Base-by-base conservation (phyloP, 2,888 invertebrate genomes). In the Hoplodrina ambigua region DNA sequence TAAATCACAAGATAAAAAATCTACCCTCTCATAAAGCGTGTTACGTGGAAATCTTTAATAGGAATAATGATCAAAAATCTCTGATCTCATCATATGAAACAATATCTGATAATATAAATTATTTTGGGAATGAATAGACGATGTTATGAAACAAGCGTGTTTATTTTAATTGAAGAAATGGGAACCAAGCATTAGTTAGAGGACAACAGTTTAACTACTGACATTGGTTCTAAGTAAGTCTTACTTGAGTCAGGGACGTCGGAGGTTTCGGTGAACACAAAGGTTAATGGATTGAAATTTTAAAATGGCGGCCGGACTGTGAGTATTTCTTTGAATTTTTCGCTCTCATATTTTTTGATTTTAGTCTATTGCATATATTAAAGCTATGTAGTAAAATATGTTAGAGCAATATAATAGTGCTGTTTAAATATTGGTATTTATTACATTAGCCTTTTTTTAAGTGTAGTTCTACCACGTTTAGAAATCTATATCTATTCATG, bases 271-370 rank as follows among this genome's bases (percentile, higher is more conserved):
- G 68, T 64, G 25, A 30, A 30, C 13, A 20, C 25, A 1, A 49
- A 25, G 25, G 11, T 25, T 11, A 46, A 25, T 17, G 17, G 20
- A 19, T 15, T 53, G 6, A 50, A 37, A 49, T 17, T 53, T 7
- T 19, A 41, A 17, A 59, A 82, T 87, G 87, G 84, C 85, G 6
- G 85, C 85, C n/a, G 91, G 91, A 61, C 69, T 91, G 91, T 91
- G 73, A 91, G 91, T 91, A 83, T 44, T n/a, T 33, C 2, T 44
- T n/a, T n/a, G 33, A 46, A 53, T 71, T 63, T 49, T 20, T 46
- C 1, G 5, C 17, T 5, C 6, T 17, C 5, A 6, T 46, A 6
- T 17, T 15, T 46, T 46, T 17, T 46, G 15, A 37, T 37, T 8
- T 37, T 37, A 37, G 8, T 37, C 25, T 25, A 25, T 37, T 37